A percentile compares a stretch with the other conserved stretches of the same genome.
Conservation (phyloP, 2,888 invertebrate genomes). For the Drosophila mercatorum region DNA sequence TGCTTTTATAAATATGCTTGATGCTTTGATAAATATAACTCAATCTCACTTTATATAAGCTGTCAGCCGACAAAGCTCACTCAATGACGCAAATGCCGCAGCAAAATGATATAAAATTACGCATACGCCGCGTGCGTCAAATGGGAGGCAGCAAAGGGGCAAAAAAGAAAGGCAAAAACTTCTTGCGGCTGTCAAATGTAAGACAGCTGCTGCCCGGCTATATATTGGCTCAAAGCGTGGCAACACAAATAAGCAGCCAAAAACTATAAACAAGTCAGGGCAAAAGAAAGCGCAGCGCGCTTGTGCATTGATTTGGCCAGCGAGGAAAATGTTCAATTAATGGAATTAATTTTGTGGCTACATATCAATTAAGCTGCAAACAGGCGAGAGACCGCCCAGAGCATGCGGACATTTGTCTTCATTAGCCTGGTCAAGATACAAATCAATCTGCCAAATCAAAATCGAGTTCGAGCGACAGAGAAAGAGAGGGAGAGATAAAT, state of each 20-base stretch:
- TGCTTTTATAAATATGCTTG: background rate
- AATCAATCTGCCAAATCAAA: slow-evolving; percentile 72
- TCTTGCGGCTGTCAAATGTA: background rate
- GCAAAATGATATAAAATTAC: slow-evolving; percentile 15
- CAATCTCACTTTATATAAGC: background rate
- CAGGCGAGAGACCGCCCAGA: slow-evolving; percentile 55
- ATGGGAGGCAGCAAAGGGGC: too few relatives aligned
- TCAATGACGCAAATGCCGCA: slow-evolving; percentile 19
- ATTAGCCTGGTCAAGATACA: slow-evolving; percentile 70
- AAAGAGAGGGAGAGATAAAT: slow-evolving; percentile 28
- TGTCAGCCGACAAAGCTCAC: background rate
- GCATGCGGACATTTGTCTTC: slow-evolving; percentile 69
- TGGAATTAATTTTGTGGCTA: slow-evolving; percentile 46
- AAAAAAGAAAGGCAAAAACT: background rate
- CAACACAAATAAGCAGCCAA: slow-evolving; percentile 2
- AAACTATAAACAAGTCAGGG: slow-evolving; percentile 29
- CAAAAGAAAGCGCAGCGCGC: slow-evolving; percentile 40
- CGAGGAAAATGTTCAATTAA: slow-evolving; percentile 39
- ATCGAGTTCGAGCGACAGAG: slow-evolving; percentile 7
- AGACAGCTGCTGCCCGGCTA: slow-evolving; percentile 6
- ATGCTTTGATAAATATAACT: background rate
- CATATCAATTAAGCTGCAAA: slow-evolving; percentile 62
- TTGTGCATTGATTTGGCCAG: slow-evolving; percentile 35
- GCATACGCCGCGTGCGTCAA: slow-evolving; percentile 38
- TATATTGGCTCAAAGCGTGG: slow-evolving; percentile 16